Evolutionary conservation across 2,113 vertebrate genomes (phyloP).

Genomic region (Anoura caudifer): DNA sequence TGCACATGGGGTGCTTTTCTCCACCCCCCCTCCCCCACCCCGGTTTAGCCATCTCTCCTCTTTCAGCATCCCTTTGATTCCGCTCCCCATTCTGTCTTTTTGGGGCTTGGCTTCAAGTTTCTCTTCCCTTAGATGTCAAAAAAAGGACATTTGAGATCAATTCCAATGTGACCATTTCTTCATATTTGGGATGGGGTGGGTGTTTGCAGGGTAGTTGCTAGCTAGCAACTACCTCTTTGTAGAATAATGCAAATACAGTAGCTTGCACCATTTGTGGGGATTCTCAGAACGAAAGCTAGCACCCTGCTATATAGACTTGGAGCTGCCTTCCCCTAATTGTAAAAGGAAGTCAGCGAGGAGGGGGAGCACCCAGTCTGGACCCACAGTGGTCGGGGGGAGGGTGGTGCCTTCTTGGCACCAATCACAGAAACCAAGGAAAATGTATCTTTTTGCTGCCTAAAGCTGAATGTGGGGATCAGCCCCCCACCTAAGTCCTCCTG

Average conservation of each 20-base stretch:
- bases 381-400: background rate
- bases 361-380: background rate
- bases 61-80: background rate
- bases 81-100: background rate
- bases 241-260: background rate
- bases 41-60: background rate
- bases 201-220: no score
- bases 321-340: background rate
- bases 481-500: fast-evolving
- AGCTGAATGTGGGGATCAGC: background rate
- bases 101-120: background rate
- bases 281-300: background rate
- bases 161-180: background rate
- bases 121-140: background rate
- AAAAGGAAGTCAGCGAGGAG: background rate
- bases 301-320: background rate
- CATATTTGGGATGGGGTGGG: background rate
- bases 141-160: background rate
- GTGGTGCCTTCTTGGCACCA: background rate
- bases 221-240: no score
- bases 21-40: no score
- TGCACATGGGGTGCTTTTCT: background rate
- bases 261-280: background rate
- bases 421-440: background rate
- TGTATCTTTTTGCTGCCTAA: background rate